Evolutionary conservation across 1,140 invertebrate species (phyloP), one percentile per base, ranked within the genome.

Genomic region (Polypedilum vanderplanki): DNA sequence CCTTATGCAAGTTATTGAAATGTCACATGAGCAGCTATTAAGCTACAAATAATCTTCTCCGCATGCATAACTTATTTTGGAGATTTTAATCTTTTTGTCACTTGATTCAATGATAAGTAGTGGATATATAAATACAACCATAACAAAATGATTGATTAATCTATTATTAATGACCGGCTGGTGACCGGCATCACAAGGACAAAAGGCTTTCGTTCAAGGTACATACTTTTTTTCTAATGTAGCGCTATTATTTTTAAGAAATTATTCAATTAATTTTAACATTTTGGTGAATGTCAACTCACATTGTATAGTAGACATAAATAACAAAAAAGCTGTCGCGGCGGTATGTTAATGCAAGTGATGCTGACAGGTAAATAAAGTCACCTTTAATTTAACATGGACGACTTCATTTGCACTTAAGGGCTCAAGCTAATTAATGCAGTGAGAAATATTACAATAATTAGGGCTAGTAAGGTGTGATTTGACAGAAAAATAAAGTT

Each of bases 201-300:
- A 57, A 57, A 15, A 4, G 24, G 46, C 46, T 57, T 57, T 57
- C 46, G n/a, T 57, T 57, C 12, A 57, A 57, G 46, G 46, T n/a
- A n/a, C 12, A 57, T 57, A 4, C 12, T n/a, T 57, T 57, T 15
- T 57, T 57, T n/a, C n/a, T 57, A 57, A 12, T 57, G 12, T 57
- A 57, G 12, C 12, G 12, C 12, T 15, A n/a, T 57, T 57, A 4
- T 4, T 15, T n/a, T 57, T 4, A 57, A 57, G 46, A 57, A 57
- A 57, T 57, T 57, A n/a, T n/a, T n/a, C 46, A 57, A 57, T 57
- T 57, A 57, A 57, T n/a, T 57, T 57, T 57, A n/a, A 57, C 46
- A 57, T 57, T 46, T 57, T 57, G 12, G n/a, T 57, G 46, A 57
- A 57, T 57, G 46, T n/a, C 46, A 57, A n/a, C n/a, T 33, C 24